phyloP scores from a whole-genome alignment of 2,113 vertebrate genomes.

The Maccullochella peelii region DNA sequence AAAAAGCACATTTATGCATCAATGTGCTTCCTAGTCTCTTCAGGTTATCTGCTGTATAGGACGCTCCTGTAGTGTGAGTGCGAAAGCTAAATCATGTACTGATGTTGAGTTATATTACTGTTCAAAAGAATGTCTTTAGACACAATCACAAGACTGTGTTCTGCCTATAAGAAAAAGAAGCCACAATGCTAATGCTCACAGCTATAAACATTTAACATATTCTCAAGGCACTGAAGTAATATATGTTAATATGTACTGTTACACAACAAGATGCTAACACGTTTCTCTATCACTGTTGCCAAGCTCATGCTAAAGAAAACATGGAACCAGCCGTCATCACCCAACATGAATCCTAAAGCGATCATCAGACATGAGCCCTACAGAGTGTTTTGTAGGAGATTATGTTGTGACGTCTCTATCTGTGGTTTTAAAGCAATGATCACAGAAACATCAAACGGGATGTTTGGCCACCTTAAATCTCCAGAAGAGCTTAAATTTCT shows the following conservation, averaged over 20 bases:
- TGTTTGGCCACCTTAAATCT: conserved; percentile 22
- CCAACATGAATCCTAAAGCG: background rate
- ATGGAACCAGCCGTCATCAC: background rate
- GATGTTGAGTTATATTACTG: background rate
- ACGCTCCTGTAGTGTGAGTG: background rate
- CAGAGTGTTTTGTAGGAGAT: conserved; percentile 6
- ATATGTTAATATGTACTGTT: background rate
- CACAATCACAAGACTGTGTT: background rate
- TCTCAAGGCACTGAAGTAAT: background rate
- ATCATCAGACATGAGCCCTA: background rate
- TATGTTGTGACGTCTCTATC: background rate
- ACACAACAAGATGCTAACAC: background rate
- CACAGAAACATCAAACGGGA: conserved; percentile 26
- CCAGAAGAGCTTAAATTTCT: conserved; percentile 21
- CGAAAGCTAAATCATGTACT: background rate
- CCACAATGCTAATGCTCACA: background rate
- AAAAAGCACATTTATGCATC: conserved; percentile 2
- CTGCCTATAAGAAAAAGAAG: background rate
- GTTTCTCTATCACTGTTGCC: background rate
- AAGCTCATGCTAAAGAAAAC: background rate
- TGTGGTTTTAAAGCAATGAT: conserved; percentile 18
- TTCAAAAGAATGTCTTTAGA: background rate
- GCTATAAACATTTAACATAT: too few relatives aligned
- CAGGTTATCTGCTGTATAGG: background rate
- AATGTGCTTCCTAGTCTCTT: background rate